Base-by-base conservation (phyloP, 2,113 vertebrate species). In the Ptilonorhynchus violaceus region DNA sequence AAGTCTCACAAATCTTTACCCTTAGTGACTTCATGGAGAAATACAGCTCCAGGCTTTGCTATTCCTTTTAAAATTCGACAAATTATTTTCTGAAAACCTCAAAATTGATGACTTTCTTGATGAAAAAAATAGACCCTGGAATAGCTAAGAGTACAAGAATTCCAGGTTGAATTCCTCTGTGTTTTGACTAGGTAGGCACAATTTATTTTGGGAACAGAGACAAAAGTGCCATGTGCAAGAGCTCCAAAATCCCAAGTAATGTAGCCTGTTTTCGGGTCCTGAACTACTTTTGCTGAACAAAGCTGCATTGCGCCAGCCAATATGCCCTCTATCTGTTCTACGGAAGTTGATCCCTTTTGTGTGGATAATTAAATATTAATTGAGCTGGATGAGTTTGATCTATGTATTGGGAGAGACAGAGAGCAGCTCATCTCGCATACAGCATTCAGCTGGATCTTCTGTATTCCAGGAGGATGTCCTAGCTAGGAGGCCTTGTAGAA, bases 291-390 rank as follows among this genome's bases (percentile, higher is more conserved):
- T 75, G 73, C 73, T 85, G 91, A 94, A 47, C 18, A 7, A 59
- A 96, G 76, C 96, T 97, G 95, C 96, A 97, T 93, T 97, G 95
- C 95, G 0, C 93, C 84, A 97, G 87, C 76, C 80, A 75, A 11
- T 30, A 1, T 96, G 96, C 80, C 95, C 96, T 96, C 95, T 97
- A 95, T 97, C 91, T 96, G 95, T 93, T 96, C 89, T 60, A 62
- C 1, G 44, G 76, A 92, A 95, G 94, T 85, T 92, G 96, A 97
- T 97, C 86, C 83, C 94, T 86, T 96, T 96, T 96, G 93, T 95
- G 91, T 85, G 81, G 86, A 47, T 92, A 89, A 96, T 96, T 70
- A 96, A 97, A 95, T 96, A 96, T 97, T 96, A 91, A 96, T 95
- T 85, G 89, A 89, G 44, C 30, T 16, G 28, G 89, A 75, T 59